Conservation (phyloP, 1,140 invertebrate genomes). For the Aricia agestis region DNA sequence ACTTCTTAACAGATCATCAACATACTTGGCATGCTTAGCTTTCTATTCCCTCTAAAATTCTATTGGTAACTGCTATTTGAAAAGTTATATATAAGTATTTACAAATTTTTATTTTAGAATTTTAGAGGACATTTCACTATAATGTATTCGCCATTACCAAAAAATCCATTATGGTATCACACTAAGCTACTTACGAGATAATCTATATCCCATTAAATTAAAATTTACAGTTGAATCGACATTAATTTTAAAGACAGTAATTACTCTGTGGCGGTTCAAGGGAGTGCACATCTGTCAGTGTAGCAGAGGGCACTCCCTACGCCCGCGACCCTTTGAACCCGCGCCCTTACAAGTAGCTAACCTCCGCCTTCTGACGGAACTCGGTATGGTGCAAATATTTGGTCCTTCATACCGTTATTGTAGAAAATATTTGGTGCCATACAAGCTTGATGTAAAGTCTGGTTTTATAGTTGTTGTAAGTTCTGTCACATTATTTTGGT, state of each 20-base stretch:
- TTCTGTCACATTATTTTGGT: too few species aligned
- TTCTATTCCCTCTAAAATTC: too few species aligned
- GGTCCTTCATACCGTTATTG: too few species aligned
- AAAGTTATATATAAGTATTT: too few species aligned
- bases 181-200: neutral
- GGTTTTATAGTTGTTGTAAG: too few species aligned
- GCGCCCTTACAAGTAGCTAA: conserved; percentile 21
- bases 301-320: conserved; percentile 28
- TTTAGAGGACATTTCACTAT: too few species aligned
- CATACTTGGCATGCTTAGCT: too few species aligned
- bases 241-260: neutral
- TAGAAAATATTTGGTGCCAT: too few species aligned
- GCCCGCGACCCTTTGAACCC: conserved; percentile 35
- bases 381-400: neutral
- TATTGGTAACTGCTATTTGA: too few species aligned
- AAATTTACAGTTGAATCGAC: conserved; percentile 9
- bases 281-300: conserved; percentile 52
- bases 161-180: neutral
- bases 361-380: conserved; percentile 19
- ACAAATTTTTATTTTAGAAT: too few species aligned
- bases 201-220: conserved; percentile 3
- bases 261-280: conserved; percentile 33
- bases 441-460: too few species aligned
- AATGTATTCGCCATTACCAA: neutral
- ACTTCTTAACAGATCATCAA: neutral